Percentiles rank a stretch among this genome's conserved stretches.
Conservation (phyloP, 2,113 vertebrate species). For the Loxodonta africana region DNA sequence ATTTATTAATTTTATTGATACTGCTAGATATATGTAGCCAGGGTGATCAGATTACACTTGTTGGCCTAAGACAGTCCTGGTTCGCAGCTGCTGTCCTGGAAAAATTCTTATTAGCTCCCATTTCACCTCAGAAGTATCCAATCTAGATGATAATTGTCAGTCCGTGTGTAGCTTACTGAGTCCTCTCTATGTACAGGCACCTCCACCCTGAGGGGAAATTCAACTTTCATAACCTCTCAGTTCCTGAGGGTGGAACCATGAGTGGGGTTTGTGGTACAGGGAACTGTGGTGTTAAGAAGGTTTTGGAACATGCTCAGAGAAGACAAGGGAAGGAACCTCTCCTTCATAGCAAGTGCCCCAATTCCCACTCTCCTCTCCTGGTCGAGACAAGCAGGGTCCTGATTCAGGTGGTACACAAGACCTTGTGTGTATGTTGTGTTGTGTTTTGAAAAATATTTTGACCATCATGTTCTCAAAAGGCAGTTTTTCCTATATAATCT, state of each 20-base stretch:
- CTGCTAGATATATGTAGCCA: background rate
- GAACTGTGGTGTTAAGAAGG: background rate
- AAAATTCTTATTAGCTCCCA: background rate
- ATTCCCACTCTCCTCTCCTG: rapidly evolving
- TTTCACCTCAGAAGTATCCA: background rate
- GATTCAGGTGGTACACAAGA: rapidly evolving
- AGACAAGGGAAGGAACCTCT: too few relatives aligned
- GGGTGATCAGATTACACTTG: background rate
- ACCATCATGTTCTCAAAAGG: background rate
- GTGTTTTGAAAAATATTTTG: background rate
- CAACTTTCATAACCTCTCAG: rapidly evolving
- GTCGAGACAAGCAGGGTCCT: rapidly evolving
- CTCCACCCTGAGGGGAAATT: background rate
- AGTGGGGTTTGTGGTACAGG: background rate
- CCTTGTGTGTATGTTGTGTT: rapidly evolving
- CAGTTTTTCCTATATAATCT: background rate
- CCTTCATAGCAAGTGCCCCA: rapidly evolving
- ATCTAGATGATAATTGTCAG: background rate
- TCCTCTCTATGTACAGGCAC: background rate
- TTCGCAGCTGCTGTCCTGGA: background rate
- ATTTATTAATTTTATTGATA: background rate
- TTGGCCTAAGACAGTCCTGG: background rate
- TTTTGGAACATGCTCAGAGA: background rate
- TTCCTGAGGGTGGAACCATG: background rate
- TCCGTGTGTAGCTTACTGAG: background rate